Conservation (phyloP, 1,140 invertebrate genomes). For the Bacillus rossius region DNA sequence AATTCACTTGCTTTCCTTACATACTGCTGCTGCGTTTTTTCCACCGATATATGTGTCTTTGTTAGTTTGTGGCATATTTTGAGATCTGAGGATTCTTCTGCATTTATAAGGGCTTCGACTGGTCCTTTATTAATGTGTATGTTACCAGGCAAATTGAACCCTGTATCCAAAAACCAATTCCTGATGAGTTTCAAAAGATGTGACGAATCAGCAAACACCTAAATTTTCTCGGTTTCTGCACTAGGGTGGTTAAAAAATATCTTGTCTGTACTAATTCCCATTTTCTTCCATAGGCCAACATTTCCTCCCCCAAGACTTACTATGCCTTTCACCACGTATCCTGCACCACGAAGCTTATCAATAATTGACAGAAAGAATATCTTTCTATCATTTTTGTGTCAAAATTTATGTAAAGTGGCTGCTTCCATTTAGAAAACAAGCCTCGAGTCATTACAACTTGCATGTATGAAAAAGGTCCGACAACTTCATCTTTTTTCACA, state of each 20-base stretch:
- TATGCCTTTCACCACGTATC: too few relatives aligned
- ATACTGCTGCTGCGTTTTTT: too few relatives aligned
- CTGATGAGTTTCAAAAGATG: too few relatives aligned
- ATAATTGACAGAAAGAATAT: slow-evolving; percentile 2
- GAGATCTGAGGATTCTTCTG: background rate
- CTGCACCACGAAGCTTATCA: slow-evolving; percentile 4
- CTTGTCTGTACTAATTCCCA: too few relatives aligned
- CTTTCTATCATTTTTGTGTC: slow-evolving; percentile 3
- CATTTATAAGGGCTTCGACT: background rate
- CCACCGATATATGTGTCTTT: too few relatives aligned
- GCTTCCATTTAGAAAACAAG: slow-evolving; percentile 2
- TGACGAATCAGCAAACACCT: too few relatives aligned
- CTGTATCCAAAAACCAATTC: too few relatives aligned
- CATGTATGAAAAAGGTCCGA: background rate
- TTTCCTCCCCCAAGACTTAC: slow-evolving; percentile 6
- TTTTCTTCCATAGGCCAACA: slow-evolving; percentile 7
- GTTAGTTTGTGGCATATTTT: background rate
- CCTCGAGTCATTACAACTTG: too few relatives aligned
- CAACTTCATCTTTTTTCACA: slow-evolving; percentile 6
- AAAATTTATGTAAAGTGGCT: slow-evolving; percentile 8
- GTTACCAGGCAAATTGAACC: too few relatives aligned
- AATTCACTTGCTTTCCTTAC: background rate
- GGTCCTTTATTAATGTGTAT: background rate
- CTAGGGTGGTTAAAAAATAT: too few relatives aligned
- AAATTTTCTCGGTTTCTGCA: too few relatives aligned